These are phyloP conservation scores for Carpatolechia fugitivella DNA, from an alignment of 2,888 invertebrate genomes.

Conservation along the genomic window DNA sequence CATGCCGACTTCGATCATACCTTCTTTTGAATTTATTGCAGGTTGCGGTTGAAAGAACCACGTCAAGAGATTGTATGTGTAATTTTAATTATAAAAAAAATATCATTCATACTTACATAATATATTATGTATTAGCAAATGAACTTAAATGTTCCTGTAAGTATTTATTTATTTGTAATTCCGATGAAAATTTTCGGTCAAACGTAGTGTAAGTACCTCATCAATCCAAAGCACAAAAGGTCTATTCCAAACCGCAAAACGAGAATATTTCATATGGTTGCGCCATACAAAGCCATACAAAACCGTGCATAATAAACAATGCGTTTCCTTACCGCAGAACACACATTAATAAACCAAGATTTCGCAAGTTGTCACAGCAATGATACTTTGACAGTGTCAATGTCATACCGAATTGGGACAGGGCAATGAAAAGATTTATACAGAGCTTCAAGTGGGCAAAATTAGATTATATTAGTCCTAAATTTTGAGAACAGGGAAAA, in stretches of 20 bases:
- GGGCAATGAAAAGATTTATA: not conserved
- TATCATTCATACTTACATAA: too few relatives aligned
- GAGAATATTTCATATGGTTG: not conserved
- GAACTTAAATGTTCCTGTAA: too few relatives aligned
- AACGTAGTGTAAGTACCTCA: not conserved
- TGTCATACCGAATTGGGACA: constrained; percentile 34
- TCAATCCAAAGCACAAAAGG: not conserved
- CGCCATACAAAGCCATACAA: not conserved
- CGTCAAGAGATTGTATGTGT: too few relatives aligned
- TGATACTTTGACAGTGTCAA: constrained; percentile 38
- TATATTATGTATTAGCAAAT: too few relatives aligned
- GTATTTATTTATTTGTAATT: too few relatives aligned
- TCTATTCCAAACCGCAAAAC: not conserved
- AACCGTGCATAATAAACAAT: not conserved
- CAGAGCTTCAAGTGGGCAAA: not conserved
- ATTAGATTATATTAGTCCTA: too few relatives aligned
- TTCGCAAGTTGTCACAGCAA: constrained; percentile 26
- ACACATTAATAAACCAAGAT: constrained; percentile 35
- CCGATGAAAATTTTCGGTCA: constrained; percentile 45
- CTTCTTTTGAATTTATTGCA: too few relatives aligned
- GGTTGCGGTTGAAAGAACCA: too few relatives aligned
- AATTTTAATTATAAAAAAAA: too few relatives aligned
- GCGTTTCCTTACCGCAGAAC: constrained; percentile 7
- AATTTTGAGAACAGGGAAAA: too few relatives aligned
- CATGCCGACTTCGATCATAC: too few relatives aligned